Conservation (phyloP, 2,797 vertebrate species). For the Sus cebifrons region DNA sequence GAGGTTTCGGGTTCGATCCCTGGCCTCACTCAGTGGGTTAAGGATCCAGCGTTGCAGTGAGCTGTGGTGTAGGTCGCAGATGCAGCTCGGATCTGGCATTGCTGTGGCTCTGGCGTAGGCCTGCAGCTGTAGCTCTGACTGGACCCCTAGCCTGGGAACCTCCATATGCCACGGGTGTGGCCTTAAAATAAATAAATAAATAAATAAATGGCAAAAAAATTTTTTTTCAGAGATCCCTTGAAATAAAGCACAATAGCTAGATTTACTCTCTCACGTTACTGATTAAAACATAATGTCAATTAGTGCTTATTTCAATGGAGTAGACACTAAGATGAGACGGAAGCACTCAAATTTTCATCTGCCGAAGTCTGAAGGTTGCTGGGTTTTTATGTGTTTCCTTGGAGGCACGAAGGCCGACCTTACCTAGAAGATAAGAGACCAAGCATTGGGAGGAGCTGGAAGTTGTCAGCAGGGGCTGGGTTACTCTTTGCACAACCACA, state of each 20-base stretch:
- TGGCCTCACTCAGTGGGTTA: too few relatives aligned
- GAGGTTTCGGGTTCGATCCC: too few relatives aligned
- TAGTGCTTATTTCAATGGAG: background rate
- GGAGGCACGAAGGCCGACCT: conserved; percentile 10
- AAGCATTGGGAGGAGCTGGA: background rate
- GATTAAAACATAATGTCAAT: conserved; percentile 18
- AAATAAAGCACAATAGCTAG: conserved; percentile 40
- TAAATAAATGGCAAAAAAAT: too few relatives aligned
- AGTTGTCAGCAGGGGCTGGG: background rate
- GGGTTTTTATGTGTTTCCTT: conserved; percentile 14
- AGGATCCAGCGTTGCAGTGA: too few relatives aligned
- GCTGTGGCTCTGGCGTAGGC: too few relatives aligned
- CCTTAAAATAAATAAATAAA: too few relatives aligned
- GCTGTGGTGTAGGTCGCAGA: too few relatives aligned
- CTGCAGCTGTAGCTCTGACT: too few relatives aligned
- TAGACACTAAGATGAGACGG: background rate
- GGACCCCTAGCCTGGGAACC: too few relatives aligned
- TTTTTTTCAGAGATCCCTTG: background rate
- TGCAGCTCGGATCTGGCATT: too few relatives aligned
- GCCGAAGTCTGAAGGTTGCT: background rate
- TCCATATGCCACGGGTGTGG: too few relatives aligned
- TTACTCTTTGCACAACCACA: background rate
- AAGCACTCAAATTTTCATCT: background rate
- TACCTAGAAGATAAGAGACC: background rate
- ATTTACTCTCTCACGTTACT: background rate